A percentile compares a stretch with the other conserved stretches of the same genome.
These are phyloP conservation scores for Clepsis dumicolana DNA, from an alignment of 2,888 invertebrate genomes.

Conservation along the genomic window DNA sequence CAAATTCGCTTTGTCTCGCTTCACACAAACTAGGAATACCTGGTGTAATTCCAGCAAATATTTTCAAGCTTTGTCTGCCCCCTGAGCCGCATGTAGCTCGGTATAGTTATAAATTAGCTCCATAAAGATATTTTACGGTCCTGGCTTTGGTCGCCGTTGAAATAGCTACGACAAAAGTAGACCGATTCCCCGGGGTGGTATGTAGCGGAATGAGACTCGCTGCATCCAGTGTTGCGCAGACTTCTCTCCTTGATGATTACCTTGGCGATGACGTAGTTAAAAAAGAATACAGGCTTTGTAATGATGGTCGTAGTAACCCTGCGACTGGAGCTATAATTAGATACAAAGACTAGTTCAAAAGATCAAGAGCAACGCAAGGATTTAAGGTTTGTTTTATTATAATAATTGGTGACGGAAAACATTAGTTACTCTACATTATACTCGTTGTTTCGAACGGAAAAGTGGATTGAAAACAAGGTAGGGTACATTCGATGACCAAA, in stretches of 20 bases:
- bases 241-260: slow-evolving; percentile 11
- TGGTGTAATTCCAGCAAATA: not conserved
- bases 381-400: too few species aligned
- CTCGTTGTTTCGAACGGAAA: too few species aligned
- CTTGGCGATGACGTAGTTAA: not conserved
- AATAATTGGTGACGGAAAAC: too few species aligned
- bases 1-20: too few species aligned
- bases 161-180: slow-evolving; percentile 31
- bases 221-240: slow-evolving; percentile 13
- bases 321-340: not conserved
- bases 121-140: slow-evolving; percentile 20
- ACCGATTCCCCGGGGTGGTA: slow-evolving; percentile 18
- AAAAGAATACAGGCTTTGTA: slow-evolving; percentile 1
- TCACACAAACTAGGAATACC: too few species aligned
- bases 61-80: slow-evolving; percentile 5
- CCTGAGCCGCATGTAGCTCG: not conserved
- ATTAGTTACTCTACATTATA: too few species aligned
- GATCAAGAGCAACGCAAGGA: too few species aligned
- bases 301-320: not conserved
- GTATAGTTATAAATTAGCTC: slow-evolving; percentile 16
- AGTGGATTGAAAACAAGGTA: too few species aligned
- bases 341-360: too few species aligned
- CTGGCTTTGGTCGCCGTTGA: slow-evolving; percentile 16
- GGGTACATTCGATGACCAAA: too few species aligned
- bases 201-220: slow-evolving; percentile 24